phyloP scores from a whole-genome alignment of 2,113 vertebrate species.

The Candoia aspera region DNA sequence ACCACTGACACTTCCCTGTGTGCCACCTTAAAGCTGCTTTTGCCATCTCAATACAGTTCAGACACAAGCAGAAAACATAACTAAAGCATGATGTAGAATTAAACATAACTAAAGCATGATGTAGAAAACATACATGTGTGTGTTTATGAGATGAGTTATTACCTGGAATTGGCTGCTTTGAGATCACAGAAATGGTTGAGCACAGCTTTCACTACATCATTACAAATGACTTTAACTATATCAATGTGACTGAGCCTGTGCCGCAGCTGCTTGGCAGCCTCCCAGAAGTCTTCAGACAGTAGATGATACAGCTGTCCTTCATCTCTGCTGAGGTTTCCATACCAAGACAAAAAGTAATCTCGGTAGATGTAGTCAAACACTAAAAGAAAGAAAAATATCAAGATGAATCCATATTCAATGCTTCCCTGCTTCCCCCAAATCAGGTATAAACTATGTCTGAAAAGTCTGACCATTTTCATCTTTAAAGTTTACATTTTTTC shows the following conservation, averaged over 20 bases:
- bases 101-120: neutral
- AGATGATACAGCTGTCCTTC: conserved; percentile 92
- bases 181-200: conserved; percentile 95
- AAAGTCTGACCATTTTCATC: neutral
- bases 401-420: conserved; percentile 9
- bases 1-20: neutral
- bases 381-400: conserved; percentile 63
- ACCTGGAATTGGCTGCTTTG: conserved; percentile 92
- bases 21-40: neutral
- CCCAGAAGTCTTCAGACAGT: conserved; percentile 96
- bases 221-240: conserved; percentile 91
- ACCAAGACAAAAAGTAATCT: conserved; percentile 97
- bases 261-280: conserved; percentile 86
- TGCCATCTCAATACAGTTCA: neutral
- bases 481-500: conserved; percentile 2
- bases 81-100: accelerated
- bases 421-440: neutral
- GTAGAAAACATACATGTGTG: neutral
- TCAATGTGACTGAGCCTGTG: conserved; percentile 87
- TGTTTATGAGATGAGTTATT: conserved; percentile 35
- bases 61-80: neutral
- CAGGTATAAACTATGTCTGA: neutral
- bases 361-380: conserved; percentile 97
- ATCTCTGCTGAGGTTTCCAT: conserved; percentile 87
- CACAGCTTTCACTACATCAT: conserved; percentile 87